A percentile compares a stretch with the other conserved stretches of the same genome.
These are phyloP conservation scores for Parambassis ranga DNA, from an alignment of 2,797 vertebrate genomes.

Conservation along the genomic window DNA sequence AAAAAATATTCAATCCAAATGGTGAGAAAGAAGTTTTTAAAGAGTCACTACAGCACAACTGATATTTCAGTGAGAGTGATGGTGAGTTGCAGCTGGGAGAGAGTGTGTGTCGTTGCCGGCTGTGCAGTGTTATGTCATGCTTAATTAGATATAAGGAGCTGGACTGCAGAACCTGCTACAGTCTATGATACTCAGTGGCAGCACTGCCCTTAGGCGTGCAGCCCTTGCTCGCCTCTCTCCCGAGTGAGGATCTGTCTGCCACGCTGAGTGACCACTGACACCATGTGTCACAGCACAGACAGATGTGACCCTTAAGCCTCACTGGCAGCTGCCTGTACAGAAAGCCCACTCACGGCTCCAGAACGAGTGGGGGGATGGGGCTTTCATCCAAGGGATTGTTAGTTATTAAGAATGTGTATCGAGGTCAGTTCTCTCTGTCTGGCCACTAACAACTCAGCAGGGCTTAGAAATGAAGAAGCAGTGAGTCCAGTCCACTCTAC, in stretches of 20 bases:
- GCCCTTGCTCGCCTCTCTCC: constrained; percentile 29
- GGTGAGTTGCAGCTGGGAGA: constrained; percentile 6
- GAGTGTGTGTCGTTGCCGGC: constrained; percentile 16
- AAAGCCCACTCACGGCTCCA: constrained; percentile 35
- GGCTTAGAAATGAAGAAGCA: constrained; percentile 41
- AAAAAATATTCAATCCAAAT: no score
- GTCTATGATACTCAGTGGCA: constrained; percentile 37
- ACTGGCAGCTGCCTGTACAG: constrained; percentile 45
- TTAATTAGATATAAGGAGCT: constrained; percentile 28
- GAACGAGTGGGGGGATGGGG: constrained; percentile 29
- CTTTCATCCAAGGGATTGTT: constrained; percentile 65
- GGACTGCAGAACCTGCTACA: constrained; percentile 20
- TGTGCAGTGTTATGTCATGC: constrained; percentile 20
- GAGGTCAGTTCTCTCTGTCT: constrained; percentile 73
- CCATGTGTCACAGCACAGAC: constrained; percentile 62
- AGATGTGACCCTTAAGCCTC: constrained; percentile 74
- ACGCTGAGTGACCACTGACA: constrained; percentile 62
- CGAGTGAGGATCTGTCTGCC: constrained; percentile 52
- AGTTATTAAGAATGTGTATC: constrained; percentile 77
- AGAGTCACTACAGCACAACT: no score
- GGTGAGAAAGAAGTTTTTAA: no score
- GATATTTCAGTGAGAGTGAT: not conserved
- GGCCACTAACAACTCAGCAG: constrained; percentile 34
- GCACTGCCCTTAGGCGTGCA: constrained; percentile 26
- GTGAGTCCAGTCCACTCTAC: constrained; percentile 14